Percentiles rank a stretch among this genome's conserved stretches.
Evolutionary conservation across 2,888 invertebrate genomes (phyloP).

Genomic region (Limenitis camilla): DNA sequence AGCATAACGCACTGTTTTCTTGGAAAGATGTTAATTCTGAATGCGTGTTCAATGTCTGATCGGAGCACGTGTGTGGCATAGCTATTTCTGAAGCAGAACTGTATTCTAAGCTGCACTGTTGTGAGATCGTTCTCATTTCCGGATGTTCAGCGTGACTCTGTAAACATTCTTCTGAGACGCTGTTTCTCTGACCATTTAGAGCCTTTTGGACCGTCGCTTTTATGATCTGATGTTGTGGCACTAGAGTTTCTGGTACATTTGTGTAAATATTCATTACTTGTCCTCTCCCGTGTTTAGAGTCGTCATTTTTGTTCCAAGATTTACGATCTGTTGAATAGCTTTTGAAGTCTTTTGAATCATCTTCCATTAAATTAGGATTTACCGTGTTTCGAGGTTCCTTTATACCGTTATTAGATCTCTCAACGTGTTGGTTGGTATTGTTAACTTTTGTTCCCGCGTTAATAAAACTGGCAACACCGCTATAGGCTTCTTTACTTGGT

Average conservation of each 20-base stretch:
- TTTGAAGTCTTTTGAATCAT: constrained; percentile 75
- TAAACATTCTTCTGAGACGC: constrained; percentile 64
- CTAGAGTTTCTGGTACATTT: constrained; percentile 76
- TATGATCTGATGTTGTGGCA: constrained; percentile 75
- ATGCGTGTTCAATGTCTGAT: constrained; percentile 66
- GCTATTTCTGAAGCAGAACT: constrained; percentile 76
- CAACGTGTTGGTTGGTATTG: constrained; percentile 86
- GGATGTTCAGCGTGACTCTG: constrained; percentile 62
- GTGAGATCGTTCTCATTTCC: constrained; percentile 78
- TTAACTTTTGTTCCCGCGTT: constrained; percentile 85
- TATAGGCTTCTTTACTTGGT: constrained; percentile 64
- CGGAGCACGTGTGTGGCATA: constrained; percentile 68
- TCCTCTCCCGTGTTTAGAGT: constrained; percentile 47
- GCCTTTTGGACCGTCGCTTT: constrained; percentile 51
- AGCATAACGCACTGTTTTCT: constrained; percentile 67
- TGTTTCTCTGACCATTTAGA: constrained; percentile 53
- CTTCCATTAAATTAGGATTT: constrained; percentile 79
- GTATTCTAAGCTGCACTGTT: constrained; percentile 81
- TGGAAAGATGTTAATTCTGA: constrained; percentile 66
- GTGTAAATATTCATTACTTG: constrained; percentile 77
- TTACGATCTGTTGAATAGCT: constrained; percentile 55
- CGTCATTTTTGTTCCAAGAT: constrained; percentile 55
- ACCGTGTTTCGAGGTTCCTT: constrained; percentile 71
- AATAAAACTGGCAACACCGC: constrained; percentile 75
- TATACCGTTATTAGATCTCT: constrained; percentile 69